Evolutionary conservation across 2,113 vertebrate species (phyloP).

Genomic region (Columbina picui): DNA sequence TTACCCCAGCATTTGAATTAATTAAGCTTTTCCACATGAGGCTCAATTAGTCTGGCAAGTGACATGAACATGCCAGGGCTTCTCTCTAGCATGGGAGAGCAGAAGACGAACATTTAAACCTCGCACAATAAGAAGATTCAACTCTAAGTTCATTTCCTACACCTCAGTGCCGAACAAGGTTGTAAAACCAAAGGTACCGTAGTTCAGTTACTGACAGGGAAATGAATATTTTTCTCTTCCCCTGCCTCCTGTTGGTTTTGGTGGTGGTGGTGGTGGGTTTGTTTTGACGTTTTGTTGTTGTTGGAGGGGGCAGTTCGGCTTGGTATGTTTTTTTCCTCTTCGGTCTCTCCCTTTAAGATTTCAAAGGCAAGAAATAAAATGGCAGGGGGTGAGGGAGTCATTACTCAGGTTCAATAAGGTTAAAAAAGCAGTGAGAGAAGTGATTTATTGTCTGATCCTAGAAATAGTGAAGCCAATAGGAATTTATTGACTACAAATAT

Average conservation of each 20-base stretch:
- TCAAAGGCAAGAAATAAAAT: background rate
- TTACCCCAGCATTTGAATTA: background rate
- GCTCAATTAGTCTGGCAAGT: background rate
- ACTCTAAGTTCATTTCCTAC: background rate
- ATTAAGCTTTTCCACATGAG: background rate
- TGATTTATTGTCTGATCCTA: background rate
- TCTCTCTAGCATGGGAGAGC: background rate
- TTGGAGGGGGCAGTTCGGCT: too few relatives aligned
- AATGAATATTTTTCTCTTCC: background rate
- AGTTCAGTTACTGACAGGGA: background rate
- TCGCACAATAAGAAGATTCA: rapidly evolving
- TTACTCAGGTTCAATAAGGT: background rate
- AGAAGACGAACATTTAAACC: background rate
- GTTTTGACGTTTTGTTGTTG: too few relatives aligned
- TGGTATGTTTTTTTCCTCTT: too few relatives aligned
- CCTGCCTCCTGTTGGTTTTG: background rate
- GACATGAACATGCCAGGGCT: background rate
- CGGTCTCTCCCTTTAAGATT: background rate
- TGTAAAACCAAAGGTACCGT: background rate
- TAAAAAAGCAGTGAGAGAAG: background rate
- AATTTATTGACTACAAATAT: background rate
- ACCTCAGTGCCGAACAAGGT: background rate
- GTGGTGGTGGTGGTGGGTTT: too few relatives aligned
- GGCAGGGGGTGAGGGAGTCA: rapidly evolving
- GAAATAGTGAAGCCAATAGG: background rate